Percentiles rank a stretch among this genome's conserved stretches.
Evolutionary conservation across 2,797 vertebrate species (phyloP).

Genomic region (Australoheros facetus): DNA sequence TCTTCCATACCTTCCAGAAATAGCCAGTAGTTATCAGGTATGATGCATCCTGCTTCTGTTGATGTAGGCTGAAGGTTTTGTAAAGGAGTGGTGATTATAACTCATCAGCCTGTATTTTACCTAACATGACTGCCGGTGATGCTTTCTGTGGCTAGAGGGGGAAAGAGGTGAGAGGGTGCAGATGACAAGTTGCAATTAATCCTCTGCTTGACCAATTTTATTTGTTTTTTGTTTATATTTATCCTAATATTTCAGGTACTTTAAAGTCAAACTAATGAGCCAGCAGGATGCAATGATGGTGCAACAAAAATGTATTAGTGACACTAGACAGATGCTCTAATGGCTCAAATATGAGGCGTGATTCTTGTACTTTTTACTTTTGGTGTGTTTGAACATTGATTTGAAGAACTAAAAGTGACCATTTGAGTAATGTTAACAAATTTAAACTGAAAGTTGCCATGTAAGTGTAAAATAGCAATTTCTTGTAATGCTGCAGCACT

Average conservation of each 20-base stretch:
- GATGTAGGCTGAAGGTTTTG: background rate
- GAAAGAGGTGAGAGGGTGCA: background rate
- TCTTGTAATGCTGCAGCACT: background rate
- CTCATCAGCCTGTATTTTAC: background rate
- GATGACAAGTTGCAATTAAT: too few species aligned
- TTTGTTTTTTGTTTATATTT: background rate
- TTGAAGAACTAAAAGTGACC: background rate
- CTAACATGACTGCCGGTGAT: background rate
- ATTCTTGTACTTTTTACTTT: background rate
- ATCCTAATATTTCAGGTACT: background rate
- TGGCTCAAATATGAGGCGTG: background rate
- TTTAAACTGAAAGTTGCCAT: background rate
- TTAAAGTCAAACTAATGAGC: background rate
- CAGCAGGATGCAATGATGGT: background rate
- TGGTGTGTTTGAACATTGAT: background rate
- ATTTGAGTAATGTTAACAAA: background rate
- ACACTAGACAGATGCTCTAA: background rate
- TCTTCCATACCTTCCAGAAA: background rate
- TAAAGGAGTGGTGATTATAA: background rate
- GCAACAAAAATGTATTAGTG: background rate
- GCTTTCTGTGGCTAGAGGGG: background rate
- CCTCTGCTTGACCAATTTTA: background rate
- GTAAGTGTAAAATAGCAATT: background rate
- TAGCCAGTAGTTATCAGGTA: slow-evolving; percentile 3
- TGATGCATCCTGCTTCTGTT: background rate